Evolutionary conservation across 2,797 vertebrate genomes (phyloP), one percentile per base, ranked within the genome.

Genomic region (Myiotriccus ornatus): DNA sequence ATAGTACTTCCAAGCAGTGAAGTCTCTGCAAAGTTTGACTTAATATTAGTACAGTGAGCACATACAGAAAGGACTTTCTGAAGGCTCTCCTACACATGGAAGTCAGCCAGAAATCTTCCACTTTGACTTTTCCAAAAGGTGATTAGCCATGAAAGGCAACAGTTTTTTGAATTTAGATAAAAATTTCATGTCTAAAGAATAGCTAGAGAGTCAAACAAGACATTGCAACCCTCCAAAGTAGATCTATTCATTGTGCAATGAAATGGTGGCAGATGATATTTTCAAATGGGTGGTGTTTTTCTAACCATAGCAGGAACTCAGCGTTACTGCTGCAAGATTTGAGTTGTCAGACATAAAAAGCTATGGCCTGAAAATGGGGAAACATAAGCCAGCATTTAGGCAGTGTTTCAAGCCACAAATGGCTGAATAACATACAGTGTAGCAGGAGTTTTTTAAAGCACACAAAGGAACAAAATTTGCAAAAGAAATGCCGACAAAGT

Each of bases 391-490:
- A 89, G 63, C 43, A 86, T 77, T 87, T 93, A 93, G 84, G 92
- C 89, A 94, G 14, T 16, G 83, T 81, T 95, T 96, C 91, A 95
- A 95, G 92, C 76, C 87, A 95, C 92, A 96, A 91, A 91, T 50
- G 87, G 67, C 16, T 88, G 68, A 84, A 91, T 55, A 80, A 87
- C 30, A 70, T n/a, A 94, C 25, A 77, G 56, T 7, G 11, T 21
- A 63, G 41, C 27, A 57, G 37, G 39, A 93, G 60, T 12, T 62
- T 90, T 77, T 84, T 56, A 74, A 87, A 84, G 67, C 75, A 84
- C 83, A 87, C 44, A 67, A 83, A 90, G 64, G 71, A 89, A 85
- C 11, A 50, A 89, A 85, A 83, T 57, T 69, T 21, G 43, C 47
- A 71, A 69, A 76, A 84, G 35, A 89, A 92, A 85, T 47, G 50